Conservation (phyloP, 1,140 invertebrate species). For the Drosophila leontia region DNA sequence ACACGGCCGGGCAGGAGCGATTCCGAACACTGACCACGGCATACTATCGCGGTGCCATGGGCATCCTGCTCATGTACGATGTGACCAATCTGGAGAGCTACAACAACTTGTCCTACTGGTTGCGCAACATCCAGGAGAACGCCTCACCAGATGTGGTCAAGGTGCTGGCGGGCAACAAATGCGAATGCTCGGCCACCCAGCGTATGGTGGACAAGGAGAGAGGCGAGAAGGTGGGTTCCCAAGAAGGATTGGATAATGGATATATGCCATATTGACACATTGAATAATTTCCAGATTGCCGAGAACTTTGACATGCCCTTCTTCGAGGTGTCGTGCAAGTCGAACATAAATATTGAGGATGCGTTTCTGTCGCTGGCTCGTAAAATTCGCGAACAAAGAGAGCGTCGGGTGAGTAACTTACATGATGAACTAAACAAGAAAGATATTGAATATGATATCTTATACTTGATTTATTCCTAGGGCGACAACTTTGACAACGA, state of each 20-base stretch:
- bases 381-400: conserved; percentile 92
- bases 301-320: conserved; percentile 96
- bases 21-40: conserved; percentile 91
- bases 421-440: background rate
- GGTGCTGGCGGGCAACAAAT: conserved; percentile 94
- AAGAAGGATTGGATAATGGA: background rate
- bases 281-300: conserved; percentile 88
- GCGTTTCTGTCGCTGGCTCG: conserved; percentile 93
- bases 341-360: conserved; percentile 95
- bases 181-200: conserved; percentile 90
- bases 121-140: conserved; percentile 95
- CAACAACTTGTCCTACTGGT: conserved; percentile 94
- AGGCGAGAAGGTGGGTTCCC: conserved; percentile 89
- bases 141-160: conserved; percentile 94
- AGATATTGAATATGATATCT: background rate
- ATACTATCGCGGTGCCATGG: conserved; percentile 94
- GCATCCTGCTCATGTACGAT: conserved; percentile 94
- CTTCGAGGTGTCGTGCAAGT: conserved; percentile 96
- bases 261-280: background rate
- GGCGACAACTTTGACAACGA: conserved; percentile 84
- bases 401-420: conserved; percentile 88
- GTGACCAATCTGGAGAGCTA: conserved; percentile 94
- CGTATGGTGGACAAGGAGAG: conserved; percentile 91
- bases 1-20: conserved; percentile 87
- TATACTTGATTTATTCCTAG: conserved; percentile 26